These are phyloP conservation scores for Procambarus virginalis DNA, from an alignment of 1,140 invertebrate genomes.

Conservation along the genomic window DNA sequence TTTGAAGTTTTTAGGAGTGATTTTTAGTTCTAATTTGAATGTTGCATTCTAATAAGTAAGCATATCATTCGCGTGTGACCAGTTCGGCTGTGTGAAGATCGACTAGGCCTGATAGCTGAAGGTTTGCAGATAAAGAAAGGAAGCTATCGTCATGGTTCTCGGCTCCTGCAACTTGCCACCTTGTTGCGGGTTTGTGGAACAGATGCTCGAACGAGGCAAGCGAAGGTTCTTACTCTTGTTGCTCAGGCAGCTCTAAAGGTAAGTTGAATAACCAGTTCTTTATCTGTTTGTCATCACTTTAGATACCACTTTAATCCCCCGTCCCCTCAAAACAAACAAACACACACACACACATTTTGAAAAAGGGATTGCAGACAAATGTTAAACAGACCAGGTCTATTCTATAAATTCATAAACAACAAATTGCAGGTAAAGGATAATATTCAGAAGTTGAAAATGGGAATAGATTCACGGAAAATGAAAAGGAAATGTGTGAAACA, in stretches of 20 bases:
- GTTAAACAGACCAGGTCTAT: no score
- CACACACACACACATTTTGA: no score
- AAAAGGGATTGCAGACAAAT: no score
- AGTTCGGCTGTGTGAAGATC: constrained; percentile 79
- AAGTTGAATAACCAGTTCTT: constrained; percentile 46
- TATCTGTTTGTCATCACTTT: background rate
- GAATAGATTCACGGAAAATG: no score
- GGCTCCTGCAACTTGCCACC: constrained; percentile 78
- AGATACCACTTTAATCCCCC: background rate
- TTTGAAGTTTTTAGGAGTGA: background rate
- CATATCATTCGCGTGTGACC: constrained; percentile 42
- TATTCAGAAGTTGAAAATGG: no score
- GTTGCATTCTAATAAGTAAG: no score
- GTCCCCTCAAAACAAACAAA: background rate
- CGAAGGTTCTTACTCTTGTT: constrained; percentile 78
- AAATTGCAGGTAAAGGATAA: no score
- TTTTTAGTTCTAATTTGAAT: no score
- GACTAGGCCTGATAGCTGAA: constrained; percentile 77
- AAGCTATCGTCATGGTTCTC: constrained; percentile 78
- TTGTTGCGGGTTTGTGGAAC: constrained; percentile 77
- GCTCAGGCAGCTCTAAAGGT: constrained; percentile 78
- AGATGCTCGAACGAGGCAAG: constrained; percentile 76
- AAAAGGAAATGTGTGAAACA: no score
- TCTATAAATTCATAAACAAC: no score
- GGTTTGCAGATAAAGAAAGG: constrained; percentile 76